These are phyloP conservation scores for Rhyacophila evoluta DNA, from an alignment of 2,888 invertebrate species.

Conservation along the genomic window DNA sequence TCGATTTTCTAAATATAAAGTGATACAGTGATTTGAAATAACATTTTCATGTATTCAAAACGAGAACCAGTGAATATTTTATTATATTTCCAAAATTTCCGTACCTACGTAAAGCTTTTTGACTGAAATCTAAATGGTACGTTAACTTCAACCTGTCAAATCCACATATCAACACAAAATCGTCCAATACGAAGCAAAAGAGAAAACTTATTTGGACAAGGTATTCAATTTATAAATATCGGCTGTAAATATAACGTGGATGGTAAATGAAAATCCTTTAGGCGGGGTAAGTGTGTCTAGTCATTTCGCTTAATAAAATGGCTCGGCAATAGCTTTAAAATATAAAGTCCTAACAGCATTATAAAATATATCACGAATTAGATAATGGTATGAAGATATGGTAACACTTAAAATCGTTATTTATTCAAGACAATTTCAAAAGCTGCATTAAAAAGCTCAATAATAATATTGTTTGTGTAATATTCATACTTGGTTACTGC, in stretches of 20 bases:
- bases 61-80: too few species aligned
- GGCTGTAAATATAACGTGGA: background rate
- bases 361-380: too few species aligned
- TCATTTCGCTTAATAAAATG: background rate
- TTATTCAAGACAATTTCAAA: too few species aligned
- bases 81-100: background rate
- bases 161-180: slow-evolving; percentile 1
- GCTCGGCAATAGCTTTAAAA: background rate
- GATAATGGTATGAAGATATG: too few species aligned
- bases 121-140: background rate
- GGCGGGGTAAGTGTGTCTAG: background rate
- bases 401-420: too few species aligned
- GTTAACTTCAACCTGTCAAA: slow-evolving; percentile 1
- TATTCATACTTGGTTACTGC: too few species aligned
- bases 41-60: too few species aligned
- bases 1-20: too few species aligned
- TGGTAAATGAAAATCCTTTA: background rate
- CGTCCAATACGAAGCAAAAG: background rate
- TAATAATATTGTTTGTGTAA: too few species aligned
- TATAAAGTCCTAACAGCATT: too few species aligned
- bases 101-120: background rate
- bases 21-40: too few species aligned
- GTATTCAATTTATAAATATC: background rate
- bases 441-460: too few species aligned
- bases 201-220: slow-evolving; percentile 9